A percentile compares a stretch with the other conserved stretches of the same genome.
phyloP scores from a whole-genome alignment of 2,888 invertebrate species.

The Merodon equestris region DNA sequence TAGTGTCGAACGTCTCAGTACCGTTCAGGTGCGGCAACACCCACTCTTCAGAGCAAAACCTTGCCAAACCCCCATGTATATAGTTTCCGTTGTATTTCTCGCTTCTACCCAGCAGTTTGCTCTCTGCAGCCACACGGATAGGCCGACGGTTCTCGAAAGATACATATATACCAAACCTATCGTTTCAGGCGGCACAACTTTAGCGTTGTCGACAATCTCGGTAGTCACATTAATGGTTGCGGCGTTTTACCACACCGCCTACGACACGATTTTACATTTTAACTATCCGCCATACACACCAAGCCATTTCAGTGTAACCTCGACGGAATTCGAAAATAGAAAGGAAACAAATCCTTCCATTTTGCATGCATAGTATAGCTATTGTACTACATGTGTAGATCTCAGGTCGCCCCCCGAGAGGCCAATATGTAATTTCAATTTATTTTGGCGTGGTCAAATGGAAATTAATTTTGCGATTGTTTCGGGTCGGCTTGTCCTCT shows the following conservation, averaged over 20 bases:
- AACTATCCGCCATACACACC: constrained; percentile 32
- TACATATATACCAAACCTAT: constrained; percentile 12
- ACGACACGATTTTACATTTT: constrained; percentile 23
- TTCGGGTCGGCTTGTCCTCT: constrained; percentile 16
- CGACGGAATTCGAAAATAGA: constrained; percentile 45
- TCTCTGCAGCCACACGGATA: constrained; percentile 36
- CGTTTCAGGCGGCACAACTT: constrained; percentile 46
- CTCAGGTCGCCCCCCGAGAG: constrained; percentile 29
- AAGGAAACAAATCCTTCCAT: constrained; percentile 60
- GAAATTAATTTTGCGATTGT: constrained; percentile 56
- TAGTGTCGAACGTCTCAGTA: no score
- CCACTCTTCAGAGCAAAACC: constrained; percentile 1
- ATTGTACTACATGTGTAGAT: constrained; percentile 52
- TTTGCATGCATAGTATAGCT: constrained; percentile 60
- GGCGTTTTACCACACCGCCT: constrained; percentile 33
- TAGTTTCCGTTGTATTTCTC: constrained; percentile 54
- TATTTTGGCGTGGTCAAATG: constrained; percentile 68
- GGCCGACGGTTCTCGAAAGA: constrained; percentile 29
- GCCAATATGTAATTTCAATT: constrained; percentile 63
- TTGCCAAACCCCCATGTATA: constrained; percentile 45
- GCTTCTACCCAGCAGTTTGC: constrained; percentile 51
- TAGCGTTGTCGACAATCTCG: constrained; percentile 13
- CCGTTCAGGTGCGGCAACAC: no score
- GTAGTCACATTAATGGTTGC: constrained; percentile 44
- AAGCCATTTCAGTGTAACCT: constrained; percentile 42